Percentiles rank a stretch among this genome's conserved stretches.
phyloP scores from a whole-genome alignment of 2,113 vertebrate genomes.

The Butorides virescens region DNA sequence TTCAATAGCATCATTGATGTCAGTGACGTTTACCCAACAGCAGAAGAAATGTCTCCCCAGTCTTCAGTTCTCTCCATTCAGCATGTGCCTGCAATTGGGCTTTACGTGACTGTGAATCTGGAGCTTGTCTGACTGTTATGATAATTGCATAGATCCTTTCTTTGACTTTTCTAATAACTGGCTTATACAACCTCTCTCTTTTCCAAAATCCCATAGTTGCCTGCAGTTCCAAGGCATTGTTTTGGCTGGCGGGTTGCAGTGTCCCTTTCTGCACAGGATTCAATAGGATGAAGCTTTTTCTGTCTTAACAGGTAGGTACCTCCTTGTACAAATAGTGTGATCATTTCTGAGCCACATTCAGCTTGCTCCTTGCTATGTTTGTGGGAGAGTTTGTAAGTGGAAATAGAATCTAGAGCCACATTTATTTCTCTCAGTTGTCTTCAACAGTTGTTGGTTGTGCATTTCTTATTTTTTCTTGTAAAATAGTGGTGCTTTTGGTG shows the following conservation, averaged over 20 bases:
- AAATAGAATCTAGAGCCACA: neutral
- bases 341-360: neutral
- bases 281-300: neutral
- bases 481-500: neutral
- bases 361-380: neutral
- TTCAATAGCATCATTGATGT: neutral
- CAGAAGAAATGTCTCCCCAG: neutral
- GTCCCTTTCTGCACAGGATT: neutral
- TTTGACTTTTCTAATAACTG: neutral
- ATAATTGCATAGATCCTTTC: neutral
- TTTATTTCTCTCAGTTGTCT: neutral
- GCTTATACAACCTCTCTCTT: neutral
- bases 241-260: neutral
- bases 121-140: neutral
- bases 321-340: neutral
- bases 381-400: neutral
- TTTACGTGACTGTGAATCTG: neutral
- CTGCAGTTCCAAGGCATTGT: neutral
- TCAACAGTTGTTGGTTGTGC: neutral
- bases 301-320: neutral
- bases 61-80: neutral
- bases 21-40: accelerated
- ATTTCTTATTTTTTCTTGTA: neutral
- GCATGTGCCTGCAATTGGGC: neutral
- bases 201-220: neutral